These are phyloP conservation scores for Glaucidium brasilianum DNA, from an alignment of 2,113 vertebrate genomes.

Conservation along the genomic window DNA sequence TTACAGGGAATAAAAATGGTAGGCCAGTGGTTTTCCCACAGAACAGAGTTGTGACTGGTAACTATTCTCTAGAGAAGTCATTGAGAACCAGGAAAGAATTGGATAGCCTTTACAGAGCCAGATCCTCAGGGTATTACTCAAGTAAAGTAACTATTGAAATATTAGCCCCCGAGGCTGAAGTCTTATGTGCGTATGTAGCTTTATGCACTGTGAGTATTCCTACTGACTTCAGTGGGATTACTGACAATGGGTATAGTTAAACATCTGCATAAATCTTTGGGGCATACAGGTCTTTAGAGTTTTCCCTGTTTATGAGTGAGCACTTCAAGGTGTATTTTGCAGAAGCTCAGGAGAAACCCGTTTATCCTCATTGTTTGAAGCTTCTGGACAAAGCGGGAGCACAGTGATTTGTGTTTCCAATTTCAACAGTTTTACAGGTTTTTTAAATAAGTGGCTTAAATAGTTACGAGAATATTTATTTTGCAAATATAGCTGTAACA, in stretches of 20 bases:
- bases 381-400: background rate
- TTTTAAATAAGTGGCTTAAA: no score
- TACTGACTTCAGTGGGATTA: background rate
- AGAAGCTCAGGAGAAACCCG: background rate
- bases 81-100: background rate
- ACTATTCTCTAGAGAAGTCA: background rate
- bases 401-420: background rate
- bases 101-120: background rate
- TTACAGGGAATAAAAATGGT: background rate
- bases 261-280: background rate
- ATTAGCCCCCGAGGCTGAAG: background rate
- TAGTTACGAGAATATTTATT: background rate
- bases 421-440: background rate
- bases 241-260: background rate
- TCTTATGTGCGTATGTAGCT: background rate
- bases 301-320: background rate
- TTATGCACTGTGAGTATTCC: background rate
- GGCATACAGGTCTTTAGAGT: background rate
- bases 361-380: background rate
- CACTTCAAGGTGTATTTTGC: background rate
- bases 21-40: background rate
- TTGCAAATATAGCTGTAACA: background rate
- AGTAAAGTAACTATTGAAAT: background rate
- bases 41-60: background rate
- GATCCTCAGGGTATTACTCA: background rate